Conservation (phyloP, 2,113 vertebrate genomes). For the Pipra filicauda region DNA sequence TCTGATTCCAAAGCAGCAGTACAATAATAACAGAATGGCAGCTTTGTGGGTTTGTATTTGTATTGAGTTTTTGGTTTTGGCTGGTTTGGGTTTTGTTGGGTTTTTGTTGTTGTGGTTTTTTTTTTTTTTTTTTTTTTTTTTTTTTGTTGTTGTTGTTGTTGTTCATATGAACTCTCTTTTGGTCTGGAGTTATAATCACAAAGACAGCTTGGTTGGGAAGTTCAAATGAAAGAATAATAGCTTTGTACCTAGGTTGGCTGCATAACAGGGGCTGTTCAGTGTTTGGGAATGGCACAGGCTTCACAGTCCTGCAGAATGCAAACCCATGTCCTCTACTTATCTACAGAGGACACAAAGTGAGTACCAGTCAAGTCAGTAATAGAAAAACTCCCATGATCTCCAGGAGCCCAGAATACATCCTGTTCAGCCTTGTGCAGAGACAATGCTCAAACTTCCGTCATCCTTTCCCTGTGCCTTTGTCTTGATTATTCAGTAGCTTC, state of each 20-base stretch:
- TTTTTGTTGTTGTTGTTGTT: neutral
- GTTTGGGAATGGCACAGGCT: neutral
- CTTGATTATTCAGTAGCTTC: neutral
- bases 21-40: neutral
- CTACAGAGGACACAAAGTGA: neutral
- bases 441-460: neutral
- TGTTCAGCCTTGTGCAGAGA: neutral
- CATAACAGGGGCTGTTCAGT: neutral
- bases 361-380: neutral
- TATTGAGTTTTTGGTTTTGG: rapidly evolving
- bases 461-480: neutral
- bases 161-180: neutral
- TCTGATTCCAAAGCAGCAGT: neutral
- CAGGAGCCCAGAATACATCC: neutral
- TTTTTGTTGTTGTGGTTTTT: neutral
- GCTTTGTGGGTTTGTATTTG: neutral
- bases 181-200: neutral
- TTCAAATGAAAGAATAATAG: neutral
- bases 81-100: neutral
- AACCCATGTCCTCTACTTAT: neutral
- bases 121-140: neutral
- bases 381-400: neutral
- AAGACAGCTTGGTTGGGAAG: neutral
- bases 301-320: neutral
- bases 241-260: neutral